Evolutionary conservation across 2,113 vertebrate genomes (phyloP), one percentile per base, ranked within the genome.

Genomic region (Rissa tridactyla): DNA sequence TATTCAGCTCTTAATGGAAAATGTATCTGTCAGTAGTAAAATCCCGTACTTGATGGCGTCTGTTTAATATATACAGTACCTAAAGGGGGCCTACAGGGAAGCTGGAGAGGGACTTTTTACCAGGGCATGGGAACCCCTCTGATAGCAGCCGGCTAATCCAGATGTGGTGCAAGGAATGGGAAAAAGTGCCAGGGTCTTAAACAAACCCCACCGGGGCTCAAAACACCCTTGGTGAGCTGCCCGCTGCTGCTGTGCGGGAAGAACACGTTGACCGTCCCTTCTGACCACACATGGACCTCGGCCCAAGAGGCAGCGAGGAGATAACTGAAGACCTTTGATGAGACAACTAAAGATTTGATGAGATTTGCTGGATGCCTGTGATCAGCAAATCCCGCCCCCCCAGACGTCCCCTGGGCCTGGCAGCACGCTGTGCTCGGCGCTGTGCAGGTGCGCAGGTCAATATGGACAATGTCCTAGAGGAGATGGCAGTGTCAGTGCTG

Each of bases 391-490:
- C 22, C 16, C 32, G 21, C 12, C 32, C 10, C 26, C 20, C 30
- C 4, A 26, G 60, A 20, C 25, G 62, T 78, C 34, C 71, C 71
- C 10, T 13, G 57, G 54, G 49, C 64, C 64, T 12, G 52, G 64
- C 68, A 60, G 44, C 5, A 0, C 21, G 3, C 66, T n/a, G 66
- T 44, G 40, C 73, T 40, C 3, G 0, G 34, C 34, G 57, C 52
- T 88, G 49, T 42, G 17, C 52, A 36, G 21, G 34, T 36, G 19
- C 13, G 4, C 22, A 8, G 16, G 22, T 64, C 38, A 17, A 9
- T 0, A 0, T 3, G 44, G 62, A 44, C 72, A 38, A 2, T 0
- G 2, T 19, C 62, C 60, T 40, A 8, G 38, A 60, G 55, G 27
- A 86, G 40, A 55, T 65, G 68, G 23, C 49, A 40, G 18, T 13